Evolutionary conservation across 2,797 vertebrate genomes (phyloP).

Genomic region (Ambastaia sidthimunki): DNA sequence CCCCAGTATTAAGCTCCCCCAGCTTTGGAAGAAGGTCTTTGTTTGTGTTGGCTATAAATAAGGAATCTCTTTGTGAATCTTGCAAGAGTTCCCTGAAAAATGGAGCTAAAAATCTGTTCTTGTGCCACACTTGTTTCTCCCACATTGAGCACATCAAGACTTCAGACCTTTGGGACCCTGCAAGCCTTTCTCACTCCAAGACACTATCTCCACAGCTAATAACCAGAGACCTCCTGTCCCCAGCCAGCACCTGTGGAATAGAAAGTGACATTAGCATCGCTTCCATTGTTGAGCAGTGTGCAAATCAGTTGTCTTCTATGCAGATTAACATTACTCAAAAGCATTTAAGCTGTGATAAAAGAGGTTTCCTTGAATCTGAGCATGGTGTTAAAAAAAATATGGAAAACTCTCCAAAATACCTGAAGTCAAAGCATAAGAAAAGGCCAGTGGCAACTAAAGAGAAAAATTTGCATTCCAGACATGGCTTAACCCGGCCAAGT

Average conservation of each 20-base stretch:
- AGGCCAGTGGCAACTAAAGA: neutral
- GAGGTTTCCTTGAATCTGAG: constrained; percentile 10
- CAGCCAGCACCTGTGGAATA: constrained; percentile 59
- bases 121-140: constrained; percentile 73
- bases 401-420: constrained; percentile 43
- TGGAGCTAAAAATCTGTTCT: constrained; percentile 69
- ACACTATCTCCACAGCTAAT: constrained; percentile 57
- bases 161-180: constrained; percentile 51
- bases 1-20: constrained; percentile 48
- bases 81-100: constrained; percentile 59
- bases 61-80: constrained; percentile 57
- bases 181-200: constrained; percentile 37
- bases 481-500: neutral
- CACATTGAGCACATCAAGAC: constrained; percentile 66
- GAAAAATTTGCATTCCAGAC: neutral
- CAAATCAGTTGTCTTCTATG: constrained; percentile 75
- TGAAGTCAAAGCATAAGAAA: constrained; percentile 52
- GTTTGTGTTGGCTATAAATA: constrained; percentile 57
- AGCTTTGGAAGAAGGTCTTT: constrained; percentile 52
- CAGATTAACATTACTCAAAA: constrained; percentile 67
- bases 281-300: constrained; percentile 73
- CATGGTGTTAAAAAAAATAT: constrained; percentile 24
- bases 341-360: constrained; percentile 42
- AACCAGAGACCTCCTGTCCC: constrained; percentile 56
- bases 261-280: constrained; percentile 67